Evolutionary conservation across 2,888 invertebrate species (phyloP).

Genomic region (Orthosia cruda): DNA sequence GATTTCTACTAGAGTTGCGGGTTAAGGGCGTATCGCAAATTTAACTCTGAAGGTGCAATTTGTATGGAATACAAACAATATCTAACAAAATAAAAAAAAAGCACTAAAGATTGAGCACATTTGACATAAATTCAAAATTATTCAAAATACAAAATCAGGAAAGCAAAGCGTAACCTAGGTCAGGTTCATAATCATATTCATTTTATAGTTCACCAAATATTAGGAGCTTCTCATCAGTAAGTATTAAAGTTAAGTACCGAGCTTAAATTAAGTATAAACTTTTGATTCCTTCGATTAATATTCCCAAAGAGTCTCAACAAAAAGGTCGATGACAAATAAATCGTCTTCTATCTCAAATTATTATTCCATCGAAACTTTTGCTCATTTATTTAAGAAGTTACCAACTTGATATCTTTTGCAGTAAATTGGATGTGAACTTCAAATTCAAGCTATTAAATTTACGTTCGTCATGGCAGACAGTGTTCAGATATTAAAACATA

Average conservation of each 20-base stretch:
- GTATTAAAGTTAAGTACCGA: conserved; percentile 16
- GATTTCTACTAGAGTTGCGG: neutral
- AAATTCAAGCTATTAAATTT: conserved; percentile 60
- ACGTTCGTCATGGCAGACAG: conserved; percentile 47
- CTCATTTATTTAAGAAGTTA: conserved; percentile 60
- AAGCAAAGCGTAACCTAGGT: neutral
- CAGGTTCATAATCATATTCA: neutral
- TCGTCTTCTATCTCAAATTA: conserved; percentile 58
- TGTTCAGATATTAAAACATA: conserved; percentile 49
- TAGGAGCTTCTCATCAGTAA: neutral
- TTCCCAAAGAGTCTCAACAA: conserved; percentile 53
- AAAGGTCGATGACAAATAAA: conserved; percentile 62
- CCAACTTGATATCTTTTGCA: conserved; percentile 56
- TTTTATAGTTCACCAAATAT: conserved; percentile 2
- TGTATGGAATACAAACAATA: conserved; percentile 1
- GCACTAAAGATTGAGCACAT: no score
- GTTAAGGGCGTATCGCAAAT: neutral
- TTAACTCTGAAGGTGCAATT: neutral
- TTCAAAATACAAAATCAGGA: neutral
- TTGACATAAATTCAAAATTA: no score
- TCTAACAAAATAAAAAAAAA: no score
- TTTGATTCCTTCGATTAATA: conserved; percentile 51
- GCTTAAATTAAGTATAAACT: conserved; percentile 26
- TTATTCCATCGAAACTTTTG: conserved; percentile 54
- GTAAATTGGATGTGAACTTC: conserved; percentile 56